These are phyloP conservation scores for Acrossocheilus wenchowensis DNA, from an alignment of 2,797 vertebrate genomes.

Conservation along the genomic window DNA sequence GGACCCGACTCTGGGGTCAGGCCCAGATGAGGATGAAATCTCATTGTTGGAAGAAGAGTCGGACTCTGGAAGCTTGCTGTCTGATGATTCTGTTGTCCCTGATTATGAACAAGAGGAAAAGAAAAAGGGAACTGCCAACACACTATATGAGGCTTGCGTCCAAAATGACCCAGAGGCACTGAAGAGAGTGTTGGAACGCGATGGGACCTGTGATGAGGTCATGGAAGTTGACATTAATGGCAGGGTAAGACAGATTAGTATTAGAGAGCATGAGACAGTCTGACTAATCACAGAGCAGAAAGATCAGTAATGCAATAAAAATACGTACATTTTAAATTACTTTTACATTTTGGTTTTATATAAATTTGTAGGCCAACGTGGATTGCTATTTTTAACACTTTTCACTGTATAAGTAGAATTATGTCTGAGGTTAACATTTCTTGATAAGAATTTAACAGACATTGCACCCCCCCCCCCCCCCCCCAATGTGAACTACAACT, in stretches of 20 bases:
- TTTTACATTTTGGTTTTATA: neutral
- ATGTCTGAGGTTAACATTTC: neutral
- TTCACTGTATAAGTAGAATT: neutral
- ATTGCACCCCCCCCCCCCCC: no score
- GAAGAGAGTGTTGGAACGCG: slow-evolving; percentile 73
- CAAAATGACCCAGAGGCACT: slow-evolving; percentile 77
- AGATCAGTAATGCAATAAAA: neutral
- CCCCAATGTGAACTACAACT: neutral
- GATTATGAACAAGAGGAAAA: slow-evolving; percentile 58
- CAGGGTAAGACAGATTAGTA: slow-evolving; percentile 77
- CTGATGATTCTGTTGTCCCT: slow-evolving; percentile 80
- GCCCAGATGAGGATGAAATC: slow-evolving; percentile 60
- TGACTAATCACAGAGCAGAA: slow-evolving; percentile 1
- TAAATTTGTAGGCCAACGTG: neutral
- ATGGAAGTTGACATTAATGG: slow-evolving; percentile 84
- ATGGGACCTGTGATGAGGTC: slow-evolving; percentile 81
- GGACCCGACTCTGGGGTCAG: slow-evolving; percentile 73
- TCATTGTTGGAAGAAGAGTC: slow-evolving; percentile 60
- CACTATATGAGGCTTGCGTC: slow-evolving; percentile 81
- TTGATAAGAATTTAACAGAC: neutral
- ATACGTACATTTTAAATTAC: neutral
- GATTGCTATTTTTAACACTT: neutral
- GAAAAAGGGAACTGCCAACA: slow-evolving; percentile 47
- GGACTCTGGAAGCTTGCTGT: slow-evolving; percentile 77
- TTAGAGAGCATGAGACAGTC: neutral